Base-by-base conservation (phyloP, 2,888 invertebrate genomes). In the Vanessa cardui region DNA sequence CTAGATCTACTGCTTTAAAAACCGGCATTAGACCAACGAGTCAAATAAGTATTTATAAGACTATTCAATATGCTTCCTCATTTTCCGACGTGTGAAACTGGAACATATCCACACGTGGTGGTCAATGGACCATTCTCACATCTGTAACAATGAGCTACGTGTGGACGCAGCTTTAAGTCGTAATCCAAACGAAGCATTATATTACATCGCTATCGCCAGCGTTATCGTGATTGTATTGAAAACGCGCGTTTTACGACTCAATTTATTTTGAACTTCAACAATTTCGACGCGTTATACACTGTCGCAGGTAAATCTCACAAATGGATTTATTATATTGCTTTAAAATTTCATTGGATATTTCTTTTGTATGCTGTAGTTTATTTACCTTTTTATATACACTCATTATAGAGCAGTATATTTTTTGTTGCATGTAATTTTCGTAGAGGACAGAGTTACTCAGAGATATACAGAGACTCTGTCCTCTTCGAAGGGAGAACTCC, bases 191-290 rank as follows among this genome's bases (percentile, higher is more conserved):
- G 54, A 39, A 52, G 39, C 33, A 56, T 46, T 46, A 65, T 66
- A 62, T 66, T 33, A 62, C 66, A 47, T 21, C 45, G 50, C 33
- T 33, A 62, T 56, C 60, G 66, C 20, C 18, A 12, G 26, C 21
- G 54, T 63, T 59, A 70, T 62, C 62, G 59, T 54, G 64, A 67
- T 64, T 61, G 64, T 58, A 64, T 62, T 52, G 67, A 52, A 65
- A 60, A 56, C 60, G 56, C 59, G 62, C 64, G 54, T 64, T 72
- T 68, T 68, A 69, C 64, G 68, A 64, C 54, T 39, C 68, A n/a
- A 64, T 70, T 52, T 56, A 63, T 70, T 66, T 60, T 47, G 31
- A 66, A 66, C 60, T 70, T 67, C 50, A n/a, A 45, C 70, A 31
- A 61, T 64, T 70, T 54, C 31, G 58, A 52, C 52, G 45, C 26